A percentile compares a stretch with the other conserved stretches of the same genome.
phyloP scores from a whole-genome alignment of 2,113 vertebrate species.

The Chlorocebus sabaeus region DNA sequence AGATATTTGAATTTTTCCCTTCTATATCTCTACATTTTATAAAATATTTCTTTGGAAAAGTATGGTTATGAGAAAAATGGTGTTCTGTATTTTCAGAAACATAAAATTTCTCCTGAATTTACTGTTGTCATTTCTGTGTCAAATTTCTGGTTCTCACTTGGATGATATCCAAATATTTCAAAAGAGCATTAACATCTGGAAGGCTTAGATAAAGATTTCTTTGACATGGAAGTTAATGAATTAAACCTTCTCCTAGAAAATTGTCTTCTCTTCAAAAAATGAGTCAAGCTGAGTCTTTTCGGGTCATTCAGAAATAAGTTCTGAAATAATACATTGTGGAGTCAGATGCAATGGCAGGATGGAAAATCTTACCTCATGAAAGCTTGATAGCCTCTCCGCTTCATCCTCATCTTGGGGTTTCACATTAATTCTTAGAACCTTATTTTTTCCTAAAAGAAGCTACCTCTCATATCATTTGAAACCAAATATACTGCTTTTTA shows the following conservation, averaged over 20 bases:
- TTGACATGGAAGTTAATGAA: constrained; percentile 62
- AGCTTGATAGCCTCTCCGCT: neutral
- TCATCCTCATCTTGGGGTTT: neutral
- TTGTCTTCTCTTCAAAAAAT: constrained; percentile 30
- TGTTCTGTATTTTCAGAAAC: neutral
- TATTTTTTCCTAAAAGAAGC: neutral
- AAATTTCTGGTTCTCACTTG: constrained; percentile 43
- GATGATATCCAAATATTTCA: constrained; percentile 48
- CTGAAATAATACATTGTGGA: neutral
- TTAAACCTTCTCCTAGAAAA: constrained; percentile 41
- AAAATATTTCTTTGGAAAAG: constrained; percentile 17
- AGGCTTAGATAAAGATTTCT: constrained; percentile 55
- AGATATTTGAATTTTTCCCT: neutral
- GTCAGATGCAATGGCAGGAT: neutral
- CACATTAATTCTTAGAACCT: neutral
- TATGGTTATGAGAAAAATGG: neutral
- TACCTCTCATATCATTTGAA: neutral
- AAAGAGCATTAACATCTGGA: constrained; percentile 55
- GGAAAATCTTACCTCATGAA: neutral
- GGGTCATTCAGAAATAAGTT: constrained; percentile 34
- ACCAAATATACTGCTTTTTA: neutral
- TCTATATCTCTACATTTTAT: neutral
- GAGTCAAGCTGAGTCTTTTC: neutral
- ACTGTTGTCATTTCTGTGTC: neutral
- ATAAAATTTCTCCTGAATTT: constrained; percentile 2